Conservation (phyloP, 1,140 invertebrate species). For the Drosophila serrata region DNA sequence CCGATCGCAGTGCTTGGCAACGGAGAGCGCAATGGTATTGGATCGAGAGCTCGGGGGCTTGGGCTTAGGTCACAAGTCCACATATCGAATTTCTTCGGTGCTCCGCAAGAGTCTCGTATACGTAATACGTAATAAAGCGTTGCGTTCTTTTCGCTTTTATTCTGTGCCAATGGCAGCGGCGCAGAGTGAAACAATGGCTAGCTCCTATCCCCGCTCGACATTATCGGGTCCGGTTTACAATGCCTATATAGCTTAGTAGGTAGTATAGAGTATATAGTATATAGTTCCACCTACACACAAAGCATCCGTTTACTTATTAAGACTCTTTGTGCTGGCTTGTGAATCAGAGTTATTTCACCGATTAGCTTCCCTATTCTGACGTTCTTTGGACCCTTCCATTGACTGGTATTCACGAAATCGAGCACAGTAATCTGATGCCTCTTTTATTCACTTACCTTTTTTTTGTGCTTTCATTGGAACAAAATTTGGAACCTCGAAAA, state of each 20-base stretch:
- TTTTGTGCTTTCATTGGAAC: not conserved
- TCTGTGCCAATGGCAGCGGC: slow-evolving; percentile 26
- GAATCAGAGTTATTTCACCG: slow-evolving; percentile 49
- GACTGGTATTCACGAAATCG: slow-evolving; percentile 6
- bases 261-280: slow-evolving; percentile 9
- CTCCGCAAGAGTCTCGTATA: slow-evolving; percentile 38
- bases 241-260: slow-evolving; percentile 24
- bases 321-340: slow-evolving; percentile 48
- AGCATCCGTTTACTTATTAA: slow-evolving; percentile 7
- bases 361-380: slow-evolving; percentile 21
- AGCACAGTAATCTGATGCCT: slow-evolving; percentile 2
- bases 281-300: slow-evolving; percentile 7
- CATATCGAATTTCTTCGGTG: slow-evolving; percentile 61
- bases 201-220: slow-evolving; percentile 44
- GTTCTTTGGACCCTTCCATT: slow-evolving; percentile 29
- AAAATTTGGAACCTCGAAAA: not conserved
- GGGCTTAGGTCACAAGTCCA: slow-evolving; percentile 72
- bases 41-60: not conserved
- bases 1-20: slow-evolving; percentile 59
- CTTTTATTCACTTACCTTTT: slow-evolving; percentile 5
- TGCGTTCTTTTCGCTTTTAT: slow-evolving; percentile 36
- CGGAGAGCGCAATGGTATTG: slow-evolving; percentile 10
- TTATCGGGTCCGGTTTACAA: slow-evolving; percentile 58
- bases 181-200: slow-evolving; percentile 49
- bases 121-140: slow-evolving; percentile 69